Evolutionary conservation across 64 coral and sea anemone genomes (phyloP), one percentile per base, ranked within the genome.

Genomic region (Trachythela sp.): DNA sequence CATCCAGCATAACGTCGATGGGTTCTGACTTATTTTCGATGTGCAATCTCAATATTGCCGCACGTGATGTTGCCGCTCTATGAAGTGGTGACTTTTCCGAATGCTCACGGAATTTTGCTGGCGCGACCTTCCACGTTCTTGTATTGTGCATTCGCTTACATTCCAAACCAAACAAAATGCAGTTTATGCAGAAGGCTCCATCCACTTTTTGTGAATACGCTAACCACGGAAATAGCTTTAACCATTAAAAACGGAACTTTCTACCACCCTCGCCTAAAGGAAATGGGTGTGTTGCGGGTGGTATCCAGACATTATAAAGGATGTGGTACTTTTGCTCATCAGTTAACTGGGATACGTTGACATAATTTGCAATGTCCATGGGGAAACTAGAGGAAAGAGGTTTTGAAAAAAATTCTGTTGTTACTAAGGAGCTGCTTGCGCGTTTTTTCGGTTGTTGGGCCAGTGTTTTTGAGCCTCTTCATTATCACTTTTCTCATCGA

Each of bases 131-230:
- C 35, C 75, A 75, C 22, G 27, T 29, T 13, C 38, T 39, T 48
- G 10, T 20, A 40, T 48, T 4, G n/a, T 54, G 22, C 76, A 48
- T 84, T 89, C 88, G 0, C 39, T 17, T 31, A 40, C 72, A 83
- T 83, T 83, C 22, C 83, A 36, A 49, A 89, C 88, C 39, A 89
- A 31, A 39, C n/a, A n/a, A n/a, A n/a, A n/a, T n/a, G n/a, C n/a
- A n/a, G n/a, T n/a, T n/a, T n/a, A n/a, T n/a, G n/a, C 88, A 89
- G 32, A 89, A 89, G 18, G 70, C 88, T 36, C 75, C 71, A 54
- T 89, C 39, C 17, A 43, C 27, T 0, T 36, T 36, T 30, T 76
- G 10, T 31, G 88, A 89, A 48, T 89, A 89, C 7, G 88, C 88
- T 32, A 89, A 48, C 88, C 88, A 89, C 83, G 75, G 88, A 37